phyloP scores from a whole-genome alignment of 53 echinoderm and acorn worm species.

The Patiria pectinifera region DNA sequence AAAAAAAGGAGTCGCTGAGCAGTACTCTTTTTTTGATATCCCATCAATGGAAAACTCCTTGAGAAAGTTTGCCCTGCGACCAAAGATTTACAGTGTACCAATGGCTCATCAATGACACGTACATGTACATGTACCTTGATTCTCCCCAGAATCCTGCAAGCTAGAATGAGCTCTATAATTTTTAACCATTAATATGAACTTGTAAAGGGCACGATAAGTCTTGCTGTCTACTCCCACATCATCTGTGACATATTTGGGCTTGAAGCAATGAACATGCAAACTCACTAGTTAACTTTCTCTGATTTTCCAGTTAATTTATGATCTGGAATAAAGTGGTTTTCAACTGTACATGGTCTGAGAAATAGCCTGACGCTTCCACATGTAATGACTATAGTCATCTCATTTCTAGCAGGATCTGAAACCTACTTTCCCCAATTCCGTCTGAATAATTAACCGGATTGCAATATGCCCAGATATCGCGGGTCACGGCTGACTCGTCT shows the following conservation, averaged over 20 bases:
- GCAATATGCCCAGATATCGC: background rate
- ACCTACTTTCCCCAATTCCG: background rate
- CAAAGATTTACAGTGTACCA: too few species aligned
- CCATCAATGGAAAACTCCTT: too few species aligned
- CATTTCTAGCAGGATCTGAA: background rate
- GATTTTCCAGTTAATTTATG: background rate
- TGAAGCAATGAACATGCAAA: background rate
- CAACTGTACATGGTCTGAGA: background rate
- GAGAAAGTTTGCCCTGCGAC: too few species aligned
- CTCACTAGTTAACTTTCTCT: background rate
- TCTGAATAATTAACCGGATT: background rate
- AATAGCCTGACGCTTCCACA: background rate
- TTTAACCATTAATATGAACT: background rate
- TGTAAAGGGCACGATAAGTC: background rate
- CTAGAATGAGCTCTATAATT: background rate
- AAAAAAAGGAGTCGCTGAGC: too few species aligned
- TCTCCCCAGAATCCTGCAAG: background rate
- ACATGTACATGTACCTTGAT: background rate
- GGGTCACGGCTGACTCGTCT: conserved; percentile 1
- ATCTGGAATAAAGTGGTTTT: background rate
- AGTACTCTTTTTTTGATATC: too few species aligned
- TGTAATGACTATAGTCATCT: background rate
- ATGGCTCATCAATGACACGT: background rate
- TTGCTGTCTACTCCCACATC: background rate
- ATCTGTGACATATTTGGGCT: too few species aligned